Base-by-base conservation (phyloP, 2,888 invertebrate genomes). In the Cordilura impudica region DNA sequence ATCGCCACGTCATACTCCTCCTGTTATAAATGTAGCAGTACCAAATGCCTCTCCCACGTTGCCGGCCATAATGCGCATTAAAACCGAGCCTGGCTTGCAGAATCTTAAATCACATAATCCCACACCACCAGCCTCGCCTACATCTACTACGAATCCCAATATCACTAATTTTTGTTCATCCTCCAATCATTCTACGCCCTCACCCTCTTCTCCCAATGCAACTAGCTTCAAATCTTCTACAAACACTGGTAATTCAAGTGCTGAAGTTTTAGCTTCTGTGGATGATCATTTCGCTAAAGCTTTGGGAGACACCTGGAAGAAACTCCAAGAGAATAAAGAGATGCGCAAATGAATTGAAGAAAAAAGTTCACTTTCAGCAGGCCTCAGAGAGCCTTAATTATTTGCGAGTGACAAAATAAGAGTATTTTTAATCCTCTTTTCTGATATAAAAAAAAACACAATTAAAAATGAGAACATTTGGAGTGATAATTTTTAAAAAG, bases 281-380 rank as follows among this genome's bases (percentile, higher is more conserved):
- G 97, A 97, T 90, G 97, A 97, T 88, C 97, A 97, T 88, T 97
- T 97, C 90, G 96, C 96, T 31, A 97, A 96, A 91, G 96, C 97
- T 0, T 91, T 97, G 53, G 94, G 94, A 26, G 95, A 95, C 86
- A 96, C 96, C 0, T 97, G 96, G 97, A 91, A 92, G 81, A 93
- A 94, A 88, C 90, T 94, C 78, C 94, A 94, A 86, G 93, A 93
- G 73, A 93, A 93, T 26, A 91, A 88, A 82, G 87, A 88, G 58
- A 83, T 85, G 56, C 73, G 83, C 60, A 85, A 85, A 77, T 85
- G 81, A 80, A 60, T 51, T 43, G n/a, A n/a, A n/a, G 2, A 12
- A 35, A 35, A 8, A 4, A n/a, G 35, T n/a, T n/a, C 4, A 39
- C 4, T 12, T 4, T 4, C 12, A 39, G 4, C n/a, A 39, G 1